phyloP scores from a whole-genome alignment of 2,888 invertebrate genomes.

The Pammene fasciana region DNA sequence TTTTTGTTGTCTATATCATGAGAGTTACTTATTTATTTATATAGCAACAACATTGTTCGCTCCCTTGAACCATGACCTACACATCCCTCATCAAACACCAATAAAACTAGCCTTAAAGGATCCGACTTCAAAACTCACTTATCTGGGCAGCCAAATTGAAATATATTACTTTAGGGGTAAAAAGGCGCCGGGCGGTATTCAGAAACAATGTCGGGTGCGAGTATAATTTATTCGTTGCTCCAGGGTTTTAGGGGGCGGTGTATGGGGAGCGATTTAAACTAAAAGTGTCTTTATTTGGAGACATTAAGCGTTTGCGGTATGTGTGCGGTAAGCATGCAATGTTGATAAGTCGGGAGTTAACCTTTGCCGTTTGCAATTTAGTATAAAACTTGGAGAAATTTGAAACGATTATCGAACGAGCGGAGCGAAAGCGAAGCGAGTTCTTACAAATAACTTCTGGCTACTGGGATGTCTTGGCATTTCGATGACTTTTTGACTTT shows the following conservation, averaged over 20 bases:
- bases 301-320: constrained; percentile 6
- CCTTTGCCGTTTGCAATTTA: neutral
- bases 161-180: constrained; percentile 38
- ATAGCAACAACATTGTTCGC: neutral
- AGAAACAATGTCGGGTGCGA: constrained; percentile 33
- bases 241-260: constrained; percentile 24
- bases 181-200: constrained; percentile 31
- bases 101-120: constrained; percentile 38
- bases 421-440: no score
- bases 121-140: constrained; percentile 40
- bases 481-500: no score
- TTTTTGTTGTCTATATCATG: no score
- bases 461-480: no score
- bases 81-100: constrained; percentile 27
- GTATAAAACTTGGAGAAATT: no score
- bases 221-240: constrained; percentile 34
- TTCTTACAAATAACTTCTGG: no score
- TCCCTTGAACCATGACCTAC: constrained; percentile 20
- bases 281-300: constrained; percentile 11
- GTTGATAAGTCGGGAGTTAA: neutral
- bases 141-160: constrained; percentile 37
- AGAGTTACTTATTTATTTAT: no score
- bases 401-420: no score
- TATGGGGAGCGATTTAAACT: constrained; percentile 10
- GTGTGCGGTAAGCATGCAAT: neutral